A percentile compares a stretch with the other conserved stretches of the same genome.
Conservation (phyloP, 2,113 vertebrate species). For the Pelodiscus sinensis region DNA sequence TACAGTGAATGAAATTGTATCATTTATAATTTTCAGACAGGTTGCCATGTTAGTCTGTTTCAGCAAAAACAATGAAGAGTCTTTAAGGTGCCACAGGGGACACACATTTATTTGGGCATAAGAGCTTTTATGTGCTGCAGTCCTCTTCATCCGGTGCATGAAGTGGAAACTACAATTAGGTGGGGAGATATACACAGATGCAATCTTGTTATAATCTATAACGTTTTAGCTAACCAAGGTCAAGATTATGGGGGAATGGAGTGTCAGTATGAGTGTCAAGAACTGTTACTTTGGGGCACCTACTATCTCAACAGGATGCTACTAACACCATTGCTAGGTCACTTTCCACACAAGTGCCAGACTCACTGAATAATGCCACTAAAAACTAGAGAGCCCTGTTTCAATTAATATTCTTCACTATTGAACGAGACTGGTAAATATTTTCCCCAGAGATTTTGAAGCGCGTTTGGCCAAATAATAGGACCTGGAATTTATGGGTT, state of each 20-base stretch:
- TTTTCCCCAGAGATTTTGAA: background rate
- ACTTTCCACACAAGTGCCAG: background rate
- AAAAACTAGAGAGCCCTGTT: background rate
- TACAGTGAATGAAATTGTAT: background rate
- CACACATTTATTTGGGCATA: no score
- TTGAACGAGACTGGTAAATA: background rate
- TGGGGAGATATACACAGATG: no score
- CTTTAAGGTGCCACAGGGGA: no score
- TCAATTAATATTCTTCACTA: background rate
- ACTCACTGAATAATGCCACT: background rate
- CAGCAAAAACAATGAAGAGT: no score
- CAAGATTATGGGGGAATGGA: background rate
- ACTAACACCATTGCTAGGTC: no score
- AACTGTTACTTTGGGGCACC: background rate
- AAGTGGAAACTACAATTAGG: no score
- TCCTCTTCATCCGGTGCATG: no score
- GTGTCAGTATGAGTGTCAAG: background rate
- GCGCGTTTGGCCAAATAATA: background rate
- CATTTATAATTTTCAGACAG: background rate
- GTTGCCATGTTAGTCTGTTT: no score
- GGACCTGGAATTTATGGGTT: background rate
- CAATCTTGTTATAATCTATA: no score
- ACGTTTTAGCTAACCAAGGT: background rate
- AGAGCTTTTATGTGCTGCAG: no score
- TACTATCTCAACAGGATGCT: background rate